Conservation (phyloP, 2,888 invertebrate species). For the Tetranychus piercei region DNA sequence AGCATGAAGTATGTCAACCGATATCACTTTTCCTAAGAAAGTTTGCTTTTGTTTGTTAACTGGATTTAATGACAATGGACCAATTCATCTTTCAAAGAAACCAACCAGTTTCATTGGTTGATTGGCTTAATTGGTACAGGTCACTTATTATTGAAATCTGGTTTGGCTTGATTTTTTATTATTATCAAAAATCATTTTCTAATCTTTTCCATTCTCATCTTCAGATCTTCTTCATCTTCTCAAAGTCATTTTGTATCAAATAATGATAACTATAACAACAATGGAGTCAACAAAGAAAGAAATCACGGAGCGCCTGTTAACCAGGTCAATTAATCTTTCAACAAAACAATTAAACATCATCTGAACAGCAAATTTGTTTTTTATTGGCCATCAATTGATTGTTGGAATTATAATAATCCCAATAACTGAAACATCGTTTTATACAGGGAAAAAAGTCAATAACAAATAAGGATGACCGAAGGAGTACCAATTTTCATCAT, state of each 20-base stretch:
- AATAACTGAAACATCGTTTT: background rate
- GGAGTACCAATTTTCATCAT: background rate
- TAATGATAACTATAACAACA: background rate
- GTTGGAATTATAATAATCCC: background rate
- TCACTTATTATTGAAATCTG: background rate
- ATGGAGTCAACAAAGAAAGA: background rate
- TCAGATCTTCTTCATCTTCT: background rate
- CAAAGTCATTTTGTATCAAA: no score
- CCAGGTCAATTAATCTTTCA: background rate
- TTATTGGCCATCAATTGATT: background rate
- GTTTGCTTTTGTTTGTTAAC: background rate
- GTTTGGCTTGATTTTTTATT: background rate
- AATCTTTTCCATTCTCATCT: background rate
- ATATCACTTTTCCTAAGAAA: background rate
- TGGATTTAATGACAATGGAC: background rate
- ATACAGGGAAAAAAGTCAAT: background rate
- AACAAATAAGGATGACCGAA: background rate
- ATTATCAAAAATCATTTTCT: background rate
- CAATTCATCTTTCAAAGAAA: background rate
- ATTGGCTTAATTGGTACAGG: background rate
- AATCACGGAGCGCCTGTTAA: background rate
- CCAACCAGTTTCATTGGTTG: background rate
- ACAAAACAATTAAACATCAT: background rate
- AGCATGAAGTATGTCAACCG: background rate
- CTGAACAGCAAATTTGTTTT: background rate